These are phyloP conservation scores for Crocidura indochinensis DNA, from an alignment of 2,797 vertebrate genomes.

Conservation along the genomic window DNA sequence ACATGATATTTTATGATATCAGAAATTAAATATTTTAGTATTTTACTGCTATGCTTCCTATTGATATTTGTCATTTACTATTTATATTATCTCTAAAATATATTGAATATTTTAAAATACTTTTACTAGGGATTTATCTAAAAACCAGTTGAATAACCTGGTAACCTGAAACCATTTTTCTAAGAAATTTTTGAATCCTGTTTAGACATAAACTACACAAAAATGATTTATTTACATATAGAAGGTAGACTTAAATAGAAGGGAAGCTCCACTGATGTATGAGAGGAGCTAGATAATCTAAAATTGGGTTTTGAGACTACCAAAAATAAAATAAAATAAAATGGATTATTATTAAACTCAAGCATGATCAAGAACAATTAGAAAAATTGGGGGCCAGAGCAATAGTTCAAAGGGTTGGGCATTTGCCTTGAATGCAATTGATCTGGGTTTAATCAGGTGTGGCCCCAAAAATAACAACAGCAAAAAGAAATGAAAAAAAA, in stretches of 20 bases:
- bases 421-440: too few species aligned
- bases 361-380: background rate
- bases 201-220: background rate
- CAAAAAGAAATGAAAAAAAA: too few species aligned
- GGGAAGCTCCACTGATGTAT: background rate
- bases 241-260: constrained; percentile 17
- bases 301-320: background rate
- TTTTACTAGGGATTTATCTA: background rate
- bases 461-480: too few species aligned
- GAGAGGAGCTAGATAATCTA: background rate
- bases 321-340: too few species aligned
- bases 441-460: too few species aligned
- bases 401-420: too few species aligned
- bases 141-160: background rate
- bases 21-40: background rate
- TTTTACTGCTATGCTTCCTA: background rate
- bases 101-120: too few species aligned
- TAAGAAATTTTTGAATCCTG: constrained; percentile 36
- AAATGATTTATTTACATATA: background rate
- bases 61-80: background rate
- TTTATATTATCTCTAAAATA: too few species aligned
- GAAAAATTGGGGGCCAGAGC: background rate
- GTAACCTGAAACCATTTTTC: background rate
- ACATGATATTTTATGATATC: background rate
- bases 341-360: background rate